Evolutionary conservation across 2,888 invertebrate species (phyloP).

Genomic region (Sphaerophoria taeniata): DNA sequence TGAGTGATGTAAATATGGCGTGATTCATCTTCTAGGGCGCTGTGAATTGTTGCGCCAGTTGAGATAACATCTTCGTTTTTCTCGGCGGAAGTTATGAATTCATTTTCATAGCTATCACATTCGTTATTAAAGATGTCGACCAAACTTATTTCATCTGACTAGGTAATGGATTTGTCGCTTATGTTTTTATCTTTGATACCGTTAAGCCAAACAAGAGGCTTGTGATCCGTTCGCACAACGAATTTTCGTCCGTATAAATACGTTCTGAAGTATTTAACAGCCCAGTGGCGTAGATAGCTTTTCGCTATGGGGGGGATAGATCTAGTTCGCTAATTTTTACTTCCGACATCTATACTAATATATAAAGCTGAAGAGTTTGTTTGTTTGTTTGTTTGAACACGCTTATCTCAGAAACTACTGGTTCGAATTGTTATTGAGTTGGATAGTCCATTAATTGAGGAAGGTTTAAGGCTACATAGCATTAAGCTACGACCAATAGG

Average conservation of each 20-base stretch:
- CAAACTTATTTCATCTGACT: slow-evolving; percentile 6
- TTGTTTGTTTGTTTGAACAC: no score
- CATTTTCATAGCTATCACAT: background rate
- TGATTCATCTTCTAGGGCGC: background rate
- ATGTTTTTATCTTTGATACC: slow-evolving; percentile 76
- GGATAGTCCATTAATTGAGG: no score
- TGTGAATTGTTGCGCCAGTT: slow-evolving; percentile 37
- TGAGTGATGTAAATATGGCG: slow-evolving; percentile 50
- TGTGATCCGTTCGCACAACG: slow-evolving; percentile 80
- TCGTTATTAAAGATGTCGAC: slow-evolving; percentile 28
- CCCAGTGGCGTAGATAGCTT: no score
- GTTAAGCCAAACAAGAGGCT: slow-evolving; percentile 79
- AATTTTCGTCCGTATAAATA: slow-evolving; percentile 79
- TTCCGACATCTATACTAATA: no score
- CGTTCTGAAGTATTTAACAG: slow-evolving; percentile 78
- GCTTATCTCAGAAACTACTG: no score
- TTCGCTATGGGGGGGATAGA: no score
- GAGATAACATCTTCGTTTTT: slow-evolving; percentile 19
- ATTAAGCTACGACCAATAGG: no score
- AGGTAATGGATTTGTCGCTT: background rate
- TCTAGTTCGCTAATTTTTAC: no score
- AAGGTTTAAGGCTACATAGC: no score
- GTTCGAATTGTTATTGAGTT: no score
- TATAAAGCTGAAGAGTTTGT: no score
- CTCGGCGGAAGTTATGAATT: background rate